Percentiles rank a stretch among this genome's conserved stretches.
These are phyloP conservation scores for Thaumatotibia leucotreta DNA, from an alignment of 1,140 invertebrate genomes.

Conservation along the genomic window DNA sequence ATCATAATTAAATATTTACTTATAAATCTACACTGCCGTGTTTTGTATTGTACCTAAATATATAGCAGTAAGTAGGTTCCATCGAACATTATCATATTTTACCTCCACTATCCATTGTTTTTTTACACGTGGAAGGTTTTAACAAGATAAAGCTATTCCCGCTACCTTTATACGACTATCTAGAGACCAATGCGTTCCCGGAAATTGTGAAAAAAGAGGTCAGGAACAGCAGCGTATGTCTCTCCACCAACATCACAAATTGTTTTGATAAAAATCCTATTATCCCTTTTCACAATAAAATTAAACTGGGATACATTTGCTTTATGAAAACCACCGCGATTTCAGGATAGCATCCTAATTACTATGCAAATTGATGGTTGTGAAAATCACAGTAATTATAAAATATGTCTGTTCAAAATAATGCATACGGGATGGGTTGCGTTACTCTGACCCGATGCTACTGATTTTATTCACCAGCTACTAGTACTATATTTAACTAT, in stretches of 20 bases:
- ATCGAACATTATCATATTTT: no score
- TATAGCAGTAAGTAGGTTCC: no score
- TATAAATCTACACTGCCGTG: no score
- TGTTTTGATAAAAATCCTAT: neutral
- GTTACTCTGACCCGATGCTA: slow-evolving; percentile 3
- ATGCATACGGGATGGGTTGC: neutral
- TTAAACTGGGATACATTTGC: slow-evolving; percentile 24
- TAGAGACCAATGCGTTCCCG: neutral
- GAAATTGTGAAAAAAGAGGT: neutral
- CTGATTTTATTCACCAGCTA: neutral
- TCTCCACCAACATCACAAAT: neutral
- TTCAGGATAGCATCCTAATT: slow-evolving; percentile 35
- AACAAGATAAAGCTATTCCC: neutral
- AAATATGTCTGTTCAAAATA: slow-evolving; percentile 36
- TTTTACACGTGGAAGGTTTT: neutral
- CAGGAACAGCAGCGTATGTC: neutral
- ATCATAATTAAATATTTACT: no score
- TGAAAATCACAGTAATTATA: slow-evolving; percentile 47
- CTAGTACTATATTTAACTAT: neutral
- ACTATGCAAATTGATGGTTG: slow-evolving; percentile 67
- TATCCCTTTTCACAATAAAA: neutral
- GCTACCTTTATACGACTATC: neutral
- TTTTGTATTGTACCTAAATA: no score
- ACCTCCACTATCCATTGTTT: neutral
- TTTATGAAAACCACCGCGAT: slow-evolving; percentile 31